Conservation (phyloP, 1,140 invertebrate genomes). For the Protaetia brevitarsis region DNA sequence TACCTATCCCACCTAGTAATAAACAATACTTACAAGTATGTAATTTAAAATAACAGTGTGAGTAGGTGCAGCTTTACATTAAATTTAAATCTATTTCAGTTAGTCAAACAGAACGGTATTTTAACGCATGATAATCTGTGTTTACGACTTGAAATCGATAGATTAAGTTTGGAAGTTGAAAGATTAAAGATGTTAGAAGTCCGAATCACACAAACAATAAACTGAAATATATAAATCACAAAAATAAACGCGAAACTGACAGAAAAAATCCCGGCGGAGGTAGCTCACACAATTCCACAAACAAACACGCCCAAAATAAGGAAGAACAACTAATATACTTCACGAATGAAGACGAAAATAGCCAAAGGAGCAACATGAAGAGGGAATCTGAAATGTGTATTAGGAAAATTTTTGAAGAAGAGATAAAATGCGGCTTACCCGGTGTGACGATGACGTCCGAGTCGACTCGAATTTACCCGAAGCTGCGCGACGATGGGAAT, state of each 20-base stretch:
- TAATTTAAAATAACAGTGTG: neutral
- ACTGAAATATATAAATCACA: constrained; percentile 37
- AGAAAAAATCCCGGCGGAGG: neutral
- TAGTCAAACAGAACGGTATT: constrained; percentile 42
- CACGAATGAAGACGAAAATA: neutral
- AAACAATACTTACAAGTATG: constrained; percentile 46
- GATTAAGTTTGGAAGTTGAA: constrained; percentile 35
- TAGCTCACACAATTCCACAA: no score
- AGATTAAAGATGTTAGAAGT: constrained; percentile 32
- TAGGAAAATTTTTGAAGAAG: neutral
- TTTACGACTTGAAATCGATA: constrained; percentile 43
- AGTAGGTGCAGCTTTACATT: neutral
- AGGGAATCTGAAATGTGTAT: neutral
- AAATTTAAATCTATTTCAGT: constrained; percentile 32
- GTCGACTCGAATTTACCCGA: neutral
- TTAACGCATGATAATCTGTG: constrained; percentile 46
- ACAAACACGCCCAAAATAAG: neutral
- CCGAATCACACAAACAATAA: constrained; percentile 37
- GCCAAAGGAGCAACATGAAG: neutral
- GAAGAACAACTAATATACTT: neutral
- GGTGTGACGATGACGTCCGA: neutral
- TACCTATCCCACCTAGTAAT: constrained; percentile 42
- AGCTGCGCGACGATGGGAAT: neutral
- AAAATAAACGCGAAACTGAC: neutral
- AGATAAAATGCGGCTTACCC: neutral